phyloP scores from a whole-genome alignment of 2,113 vertebrate genomes.

The Emydura subglobosa region DNA sequence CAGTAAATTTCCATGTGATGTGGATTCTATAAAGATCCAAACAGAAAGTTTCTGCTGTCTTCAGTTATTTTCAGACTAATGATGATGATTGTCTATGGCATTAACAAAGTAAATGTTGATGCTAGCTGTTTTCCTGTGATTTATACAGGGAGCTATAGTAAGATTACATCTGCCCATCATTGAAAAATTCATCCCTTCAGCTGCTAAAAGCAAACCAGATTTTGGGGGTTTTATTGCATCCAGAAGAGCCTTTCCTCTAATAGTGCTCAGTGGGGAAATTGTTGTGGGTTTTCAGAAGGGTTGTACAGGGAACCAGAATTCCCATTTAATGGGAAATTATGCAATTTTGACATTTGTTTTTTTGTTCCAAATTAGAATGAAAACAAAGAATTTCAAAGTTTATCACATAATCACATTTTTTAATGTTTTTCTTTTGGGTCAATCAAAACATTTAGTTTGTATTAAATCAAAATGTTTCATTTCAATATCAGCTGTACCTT shows the following conservation, averaged over 20 bases:
- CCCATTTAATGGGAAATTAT: constrained; percentile 37
- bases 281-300: neutral
- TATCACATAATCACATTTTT: neutral
- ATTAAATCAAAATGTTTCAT: constrained; percentile 8
- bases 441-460: neutral
- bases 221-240: constrained; percentile 43
- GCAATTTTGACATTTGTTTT: constrained; percentile 46
- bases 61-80: constrained; percentile 48
- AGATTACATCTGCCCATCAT: constrained; percentile 55
- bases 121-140: constrained; percentile 52
- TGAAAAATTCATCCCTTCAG: constrained; percentile 38
- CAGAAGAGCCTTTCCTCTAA: constrained; percentile 16
- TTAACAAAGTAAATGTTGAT: constrained; percentile 65
- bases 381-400: constrained; percentile 11
- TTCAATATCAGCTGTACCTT: neutral
- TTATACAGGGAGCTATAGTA: constrained; percentile 52
- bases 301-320: constrained; percentile 24
- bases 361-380: constrained; percentile 21
- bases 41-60: constrained; percentile 45
- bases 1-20: constrained; percentile 60
- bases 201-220: constrained; percentile 50
- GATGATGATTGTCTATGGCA: constrained; percentile 59
- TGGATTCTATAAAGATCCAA: constrained; percentile 50
- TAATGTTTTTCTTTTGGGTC: neutral
- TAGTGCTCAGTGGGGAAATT: neutral